Conservation (phyloP, 2,888 invertebrate species). For the Eupithecia vulgata region DNA sequence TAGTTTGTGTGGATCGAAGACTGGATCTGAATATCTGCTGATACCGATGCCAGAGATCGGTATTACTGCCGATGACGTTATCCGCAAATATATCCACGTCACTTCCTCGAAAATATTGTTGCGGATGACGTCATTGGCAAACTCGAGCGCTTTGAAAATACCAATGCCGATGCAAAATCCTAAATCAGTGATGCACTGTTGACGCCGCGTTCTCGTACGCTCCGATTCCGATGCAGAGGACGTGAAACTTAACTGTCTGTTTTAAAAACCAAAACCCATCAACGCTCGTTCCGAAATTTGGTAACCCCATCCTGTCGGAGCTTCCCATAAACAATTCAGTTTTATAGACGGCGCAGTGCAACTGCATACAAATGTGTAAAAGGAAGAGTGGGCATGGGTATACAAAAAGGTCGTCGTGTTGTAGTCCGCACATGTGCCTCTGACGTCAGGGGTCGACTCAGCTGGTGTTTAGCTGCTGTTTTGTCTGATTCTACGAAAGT, state of each 20-base stretch:
- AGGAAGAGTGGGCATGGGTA: conserved; percentile 51
- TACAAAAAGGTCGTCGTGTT: conserved; percentile 56
- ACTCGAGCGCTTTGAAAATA: no score
- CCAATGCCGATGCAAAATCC: no score
- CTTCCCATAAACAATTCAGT: conserved; percentile 17
- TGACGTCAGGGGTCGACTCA: conserved; percentile 64
- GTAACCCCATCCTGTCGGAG: conserved; percentile 3
- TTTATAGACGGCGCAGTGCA: conserved; percentile 13
- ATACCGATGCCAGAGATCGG: no score
- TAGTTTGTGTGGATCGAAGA: no score
- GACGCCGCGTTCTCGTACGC: no score
- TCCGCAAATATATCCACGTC: no score
- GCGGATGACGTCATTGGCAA: no score
- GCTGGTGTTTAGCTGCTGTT: conserved; percentile 59
- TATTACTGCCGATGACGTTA: no score
- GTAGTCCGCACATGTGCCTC: conserved; percentile 69
- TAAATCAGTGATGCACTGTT: no score
- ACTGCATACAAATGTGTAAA: conserved; percentile 38
- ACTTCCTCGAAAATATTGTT: no score
- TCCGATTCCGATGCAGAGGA: no score
- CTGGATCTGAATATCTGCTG: no score
- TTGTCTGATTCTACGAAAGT: conserved; percentile 22
- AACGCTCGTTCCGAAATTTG: not conserved
- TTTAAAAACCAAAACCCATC: not conserved
- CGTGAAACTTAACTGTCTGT: not conserved